Percentiles rank a stretch among this genome's conserved stretches.
phyloP scores from a whole-genome alignment of 2,113 vertebrate species.

The Gobiocypris rarus region DNA sequence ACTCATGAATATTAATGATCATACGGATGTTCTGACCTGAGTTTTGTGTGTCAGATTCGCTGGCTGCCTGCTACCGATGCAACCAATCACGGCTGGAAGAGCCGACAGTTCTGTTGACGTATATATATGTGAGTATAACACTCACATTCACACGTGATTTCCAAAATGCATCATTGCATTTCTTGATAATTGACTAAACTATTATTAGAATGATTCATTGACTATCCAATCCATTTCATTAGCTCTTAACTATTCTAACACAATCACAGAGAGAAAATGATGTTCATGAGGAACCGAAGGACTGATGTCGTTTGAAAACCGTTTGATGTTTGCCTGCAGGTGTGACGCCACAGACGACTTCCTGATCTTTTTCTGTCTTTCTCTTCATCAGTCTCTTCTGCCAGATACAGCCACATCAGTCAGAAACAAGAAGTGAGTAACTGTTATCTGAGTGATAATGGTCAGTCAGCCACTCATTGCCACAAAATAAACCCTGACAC shows the following conservation, averaged over 20 bases:
- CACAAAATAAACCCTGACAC: background rate
- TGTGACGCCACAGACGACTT: background rate
- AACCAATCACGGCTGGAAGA: slow-evolving; percentile 72
- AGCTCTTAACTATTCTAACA: too few species aligned
- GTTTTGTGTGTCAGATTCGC: slow-evolving; percentile 71
- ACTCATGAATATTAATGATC: background rate
- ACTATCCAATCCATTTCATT: too few species aligned
- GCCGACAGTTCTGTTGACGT: slow-evolving; percentile 83
- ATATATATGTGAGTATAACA: background rate
- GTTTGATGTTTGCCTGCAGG: background rate
- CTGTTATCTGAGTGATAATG: background rate
- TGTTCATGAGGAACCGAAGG: background rate
- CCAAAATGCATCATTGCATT: too few species aligned
- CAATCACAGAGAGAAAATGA: background rate
- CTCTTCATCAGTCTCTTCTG: background rate
- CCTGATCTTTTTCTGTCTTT: background rate
- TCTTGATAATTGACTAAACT: too few species aligned
- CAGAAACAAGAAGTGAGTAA: background rate
- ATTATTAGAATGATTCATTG: too few species aligned
- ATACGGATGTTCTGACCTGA: background rate
- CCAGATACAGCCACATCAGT: background rate
- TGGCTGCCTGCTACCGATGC: slow-evolving; percentile 81
- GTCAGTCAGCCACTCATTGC: background rate
- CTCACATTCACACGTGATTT: background rate
- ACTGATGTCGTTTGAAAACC: background rate